Base-by-base conservation (phyloP, 2,113 vertebrate species). In the Crotalus tigris region DNA sequence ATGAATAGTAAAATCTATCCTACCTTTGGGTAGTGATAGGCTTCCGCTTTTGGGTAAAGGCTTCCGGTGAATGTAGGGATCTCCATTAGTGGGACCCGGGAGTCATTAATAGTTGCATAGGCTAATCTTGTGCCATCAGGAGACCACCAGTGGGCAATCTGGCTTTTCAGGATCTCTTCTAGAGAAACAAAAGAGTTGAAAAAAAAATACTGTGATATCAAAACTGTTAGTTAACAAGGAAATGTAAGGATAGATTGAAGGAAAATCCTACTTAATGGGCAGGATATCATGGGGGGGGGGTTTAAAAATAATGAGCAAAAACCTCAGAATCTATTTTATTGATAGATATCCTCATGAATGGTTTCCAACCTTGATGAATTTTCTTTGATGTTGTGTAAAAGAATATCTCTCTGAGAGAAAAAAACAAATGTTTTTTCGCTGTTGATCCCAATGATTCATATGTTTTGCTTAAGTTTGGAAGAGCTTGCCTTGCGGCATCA, bases 71-170 rank as follows among this genome's bases (percentile, higher is more conserved):
- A 99, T 91, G 98, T 98, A 0, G 99, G 99, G 64, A 99, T 98
- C 96, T 99, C 99, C 99, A 99, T 99, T 91, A 96, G 96, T 24
- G 99, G 99, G 53, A 99, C 99, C 92, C 98, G 97, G 24, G 98
- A 98, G 96, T 99, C 98, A 7, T 99, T 99, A 97, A 99, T 99
- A 93, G 99, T 99, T 94, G 99, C 98, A 0, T 99, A 99, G 0
- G 99, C 99, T 19, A 99, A 94, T 94, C 99, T 97, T 1, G 99
- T 98, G 1, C 99, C 99, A 53, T 99, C 99, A 0, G 99, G 98
- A 85, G 99, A 99, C 99, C 99, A 99, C 99, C 99, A 99, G 75
- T 99, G 99, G 24, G 99, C 99, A 8, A 99, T 97, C 46, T 99
- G 98, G 88, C 98, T 99, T 97, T 98, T 98, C 96, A 99, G 97